These are phyloP conservation scores for Beris chalybata DNA, from an alignment of 2,888 invertebrate species.

Conservation along the genomic window DNA sequence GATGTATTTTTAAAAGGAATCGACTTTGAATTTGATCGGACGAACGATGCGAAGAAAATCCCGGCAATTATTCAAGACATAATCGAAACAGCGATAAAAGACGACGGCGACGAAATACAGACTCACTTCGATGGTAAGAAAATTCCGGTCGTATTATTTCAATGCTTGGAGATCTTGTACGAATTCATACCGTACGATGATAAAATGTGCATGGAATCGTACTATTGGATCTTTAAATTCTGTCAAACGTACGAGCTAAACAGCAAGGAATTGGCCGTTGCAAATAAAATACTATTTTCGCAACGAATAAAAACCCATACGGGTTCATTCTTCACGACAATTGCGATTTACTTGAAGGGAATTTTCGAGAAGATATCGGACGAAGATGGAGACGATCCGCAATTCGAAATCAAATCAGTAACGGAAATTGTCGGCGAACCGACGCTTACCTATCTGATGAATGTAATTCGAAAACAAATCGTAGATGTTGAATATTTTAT, in stretches of 20 bases:
- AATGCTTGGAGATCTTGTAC: constrained; percentile 51
- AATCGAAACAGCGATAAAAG: constrained; percentile 47
- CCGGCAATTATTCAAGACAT: constrained; percentile 46
- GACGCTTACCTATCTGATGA: constrained; percentile 47
- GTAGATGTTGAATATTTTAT: constrained; percentile 54
- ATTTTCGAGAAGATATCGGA: constrained; percentile 47
- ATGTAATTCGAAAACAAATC: constrained; percentile 50
- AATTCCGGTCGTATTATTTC: constrained; percentile 46
- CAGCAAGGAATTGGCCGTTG: constrained; percentile 46
- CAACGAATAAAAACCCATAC: constrained; percentile 53
- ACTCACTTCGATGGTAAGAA: constrained; percentile 40
- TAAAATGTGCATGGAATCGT: constrained; percentile 42
- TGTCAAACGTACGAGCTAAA: constrained; percentile 48
- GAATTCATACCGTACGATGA: constrained; percentile 49
- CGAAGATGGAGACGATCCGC: constrained; percentile 38
- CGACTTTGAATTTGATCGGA: constrained; percentile 13
- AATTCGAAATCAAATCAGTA: constrained; percentile 49
- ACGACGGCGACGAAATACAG: constrained; percentile 42
- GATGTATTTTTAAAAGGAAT: constrained; percentile 49
- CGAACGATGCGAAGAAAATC: constrained; percentile 21
- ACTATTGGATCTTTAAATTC: constrained; percentile 51
- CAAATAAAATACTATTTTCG: constrained; percentile 51
- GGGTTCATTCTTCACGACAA: constrained; percentile 51
- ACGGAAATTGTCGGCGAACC: constrained; percentile 46
- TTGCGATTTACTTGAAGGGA: constrained; percentile 48